Base-by-base conservation (phyloP, 2,797 vertebrate species). In the Acrossocheilus wenchowensis region DNA sequence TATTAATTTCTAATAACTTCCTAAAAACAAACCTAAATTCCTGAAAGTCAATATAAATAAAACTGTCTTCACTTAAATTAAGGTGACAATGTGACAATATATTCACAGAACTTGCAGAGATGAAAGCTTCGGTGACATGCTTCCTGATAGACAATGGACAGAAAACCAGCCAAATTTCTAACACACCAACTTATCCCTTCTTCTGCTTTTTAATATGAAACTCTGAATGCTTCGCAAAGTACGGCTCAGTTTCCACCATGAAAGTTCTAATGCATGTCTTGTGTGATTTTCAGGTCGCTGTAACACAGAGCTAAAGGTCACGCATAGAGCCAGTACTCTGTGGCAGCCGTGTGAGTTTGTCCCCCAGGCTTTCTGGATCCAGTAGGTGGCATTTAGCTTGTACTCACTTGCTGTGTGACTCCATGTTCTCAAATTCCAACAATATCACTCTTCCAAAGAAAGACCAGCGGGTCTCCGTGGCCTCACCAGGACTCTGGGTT, bases 311-410 rank as follows among this genome's bases (percentile, higher is more conserved):
- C 21, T 71, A 83, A 83, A 87, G 74, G 75, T 83, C 86, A 87
- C 17, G 10, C 36, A 81, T 48, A 81, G 30, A 74, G 57, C 54
- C 7, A 34, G 78, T 57, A 60, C 45, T 80, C 81, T 82, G 62
- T 72, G 78, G 79, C 45, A 88, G 69, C 83, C 80, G 48, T 80
- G 72, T 60, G 72, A 81, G 69, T 57, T 64, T 71, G 79, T 81
- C 78, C 84, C 78, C 41, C 9, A 30, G 84, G 84, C 57, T 81
- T 80, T 86, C 84, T 34, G 34, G 34, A 74, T 81, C 78, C 78
- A 75, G 84, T 75, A 86, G 43, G 78, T 81, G 78, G 84, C 78
- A 86, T 86, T 86, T 81, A 81, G 78, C 78, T 80, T 75, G 68
- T 75, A 74, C 84, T 66, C 8, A 45, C 78, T 86, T 45, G 69